Evolutionary conservation across 2,888 invertebrate genomes (phyloP).

Genomic region (Busseola fusca): DNA sequence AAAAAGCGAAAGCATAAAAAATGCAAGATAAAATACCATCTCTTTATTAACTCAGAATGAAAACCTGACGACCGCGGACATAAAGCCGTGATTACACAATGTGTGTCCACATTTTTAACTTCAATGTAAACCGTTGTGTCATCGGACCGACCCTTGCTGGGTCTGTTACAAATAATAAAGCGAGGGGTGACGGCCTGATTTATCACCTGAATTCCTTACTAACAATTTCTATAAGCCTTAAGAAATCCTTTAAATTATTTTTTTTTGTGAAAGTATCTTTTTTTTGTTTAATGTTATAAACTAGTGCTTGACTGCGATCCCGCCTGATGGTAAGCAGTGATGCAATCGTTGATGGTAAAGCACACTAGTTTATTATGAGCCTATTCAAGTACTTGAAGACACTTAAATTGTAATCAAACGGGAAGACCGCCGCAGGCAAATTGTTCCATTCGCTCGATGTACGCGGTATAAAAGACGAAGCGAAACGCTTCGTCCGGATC

Average conservation of each 20-base stretch:
- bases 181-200: constrained; percentile 23
- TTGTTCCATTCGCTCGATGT: too few species aligned
- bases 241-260: not conserved
- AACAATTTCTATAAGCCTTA: not conserved
- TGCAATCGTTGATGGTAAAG: too few species aligned
- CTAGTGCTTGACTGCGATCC: too few species aligned
- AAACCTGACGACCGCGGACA: constrained; percentile 24
- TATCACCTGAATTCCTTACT: constrained; percentile 32
- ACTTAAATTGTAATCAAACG: too few species aligned
- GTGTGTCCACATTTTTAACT: constrained; percentile 51
- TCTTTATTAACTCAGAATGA: constrained; percentile 28
- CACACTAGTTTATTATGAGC: too few species aligned
- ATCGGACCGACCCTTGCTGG: constrained; percentile 39
- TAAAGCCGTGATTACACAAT: constrained; percentile 42
- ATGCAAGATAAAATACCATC: constrained; percentile 10
- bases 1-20: not conserved
- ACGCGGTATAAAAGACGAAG: too few species aligned
- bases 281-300: too few species aligned
- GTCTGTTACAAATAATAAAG: constrained; percentile 49
- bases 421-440: too few species aligned
- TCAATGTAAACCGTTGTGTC: constrained; percentile 53
- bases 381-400: too few species aligned
- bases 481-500: too few species aligned
- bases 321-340: too few species aligned
- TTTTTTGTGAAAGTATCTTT: not conserved